phyloP scores from a whole-genome alignment of 2,113 vertebrate genomes.

The Colius striatus region DNA sequence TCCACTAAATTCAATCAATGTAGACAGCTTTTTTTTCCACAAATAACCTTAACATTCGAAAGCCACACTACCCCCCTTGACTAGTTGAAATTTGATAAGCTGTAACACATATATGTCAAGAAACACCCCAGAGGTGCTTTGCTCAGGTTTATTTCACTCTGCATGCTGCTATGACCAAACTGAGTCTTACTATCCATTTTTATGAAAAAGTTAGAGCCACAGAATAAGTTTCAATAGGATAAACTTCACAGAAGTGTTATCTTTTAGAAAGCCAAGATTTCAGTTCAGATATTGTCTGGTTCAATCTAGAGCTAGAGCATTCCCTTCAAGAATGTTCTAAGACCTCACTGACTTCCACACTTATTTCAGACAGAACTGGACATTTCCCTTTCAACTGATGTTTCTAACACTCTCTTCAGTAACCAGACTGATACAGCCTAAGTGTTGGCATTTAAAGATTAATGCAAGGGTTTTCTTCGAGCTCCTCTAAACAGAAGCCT shows the following conservation, averaged over 20 bases:
- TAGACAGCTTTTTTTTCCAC: neutral
- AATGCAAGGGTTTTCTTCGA: neutral
- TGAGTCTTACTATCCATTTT: neutral
- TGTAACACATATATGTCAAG: neutral
- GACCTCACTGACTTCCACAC: neutral
- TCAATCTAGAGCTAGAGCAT: neutral
- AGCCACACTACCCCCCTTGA: neutral
- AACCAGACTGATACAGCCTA: neutral
- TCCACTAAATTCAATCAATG: neutral
- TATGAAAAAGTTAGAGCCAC: neutral
- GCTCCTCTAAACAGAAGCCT: neutral
- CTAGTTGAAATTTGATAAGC: neutral
- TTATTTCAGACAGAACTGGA: neutral
- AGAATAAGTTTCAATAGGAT: neutral
- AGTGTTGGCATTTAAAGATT: neutral
- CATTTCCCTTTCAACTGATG: neutral
- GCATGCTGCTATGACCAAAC: accelerated
- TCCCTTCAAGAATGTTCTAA: neutral
- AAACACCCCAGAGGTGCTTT: neutral
- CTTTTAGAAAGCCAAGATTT: neutral
- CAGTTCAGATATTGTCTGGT: neutral
- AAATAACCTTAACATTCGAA: neutral
- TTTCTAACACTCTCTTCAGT: neutral
- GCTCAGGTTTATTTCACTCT: neutral
- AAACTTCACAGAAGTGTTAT: neutral